These are phyloP conservation scores for Apodemia duryi DNA, from an alignment of 2,888 invertebrate species.

Conservation along the genomic window DNA sequence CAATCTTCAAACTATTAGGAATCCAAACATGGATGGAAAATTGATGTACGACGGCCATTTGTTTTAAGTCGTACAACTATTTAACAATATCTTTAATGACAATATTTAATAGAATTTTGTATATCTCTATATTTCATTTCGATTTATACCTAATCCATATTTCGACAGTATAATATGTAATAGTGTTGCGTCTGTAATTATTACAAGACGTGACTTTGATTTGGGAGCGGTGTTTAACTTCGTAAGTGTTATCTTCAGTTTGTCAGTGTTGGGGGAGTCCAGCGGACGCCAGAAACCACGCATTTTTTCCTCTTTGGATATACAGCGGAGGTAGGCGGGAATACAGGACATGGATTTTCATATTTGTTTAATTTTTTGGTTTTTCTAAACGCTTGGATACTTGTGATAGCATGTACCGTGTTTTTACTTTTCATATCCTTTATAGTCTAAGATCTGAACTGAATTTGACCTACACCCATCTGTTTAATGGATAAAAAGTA, in stretches of 20 bases:
- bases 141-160: not conserved
- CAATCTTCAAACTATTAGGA: no score
- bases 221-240: slow-evolving; percentile 25
- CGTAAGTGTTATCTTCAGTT: slow-evolving; percentile 55
- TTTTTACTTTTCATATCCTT: no score
- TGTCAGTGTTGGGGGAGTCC: slow-evolving; percentile 72
- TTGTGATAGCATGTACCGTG: not conserved
- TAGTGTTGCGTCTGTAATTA: not conserved
- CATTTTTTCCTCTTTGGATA: slow-evolving; percentile 75
- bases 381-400: slow-evolving; percentile 9
- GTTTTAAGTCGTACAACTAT: no score
- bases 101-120: no score
- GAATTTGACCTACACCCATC: no score
- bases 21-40: no score
- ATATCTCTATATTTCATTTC: no score
- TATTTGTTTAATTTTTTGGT: slow-evolving; percentile 6
- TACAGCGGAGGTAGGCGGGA: slow-evolving; percentile 64
- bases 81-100: no score
- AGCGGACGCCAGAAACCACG: slow-evolving; percentile 71
- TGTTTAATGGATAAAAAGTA: no score
- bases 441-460: no score
- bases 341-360: slow-evolving; percentile 10
- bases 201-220: no score
- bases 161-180: not conserved
- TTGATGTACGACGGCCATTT: no score